Conservation (phyloP, 1,140 invertebrate genomes). For the Battus philenor region DNA sequence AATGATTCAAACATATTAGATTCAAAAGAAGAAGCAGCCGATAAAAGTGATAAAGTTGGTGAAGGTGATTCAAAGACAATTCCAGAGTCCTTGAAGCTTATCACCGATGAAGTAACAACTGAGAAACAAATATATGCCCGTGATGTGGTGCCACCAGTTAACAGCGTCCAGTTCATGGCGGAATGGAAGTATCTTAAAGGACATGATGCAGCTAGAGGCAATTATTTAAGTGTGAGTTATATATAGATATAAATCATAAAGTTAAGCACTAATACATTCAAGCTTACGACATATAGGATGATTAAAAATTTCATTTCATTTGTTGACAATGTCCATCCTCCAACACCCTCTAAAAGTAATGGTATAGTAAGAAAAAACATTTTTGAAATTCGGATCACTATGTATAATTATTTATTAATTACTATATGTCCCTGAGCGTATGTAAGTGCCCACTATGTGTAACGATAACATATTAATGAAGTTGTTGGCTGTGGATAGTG, state of each 20-base stretch:
- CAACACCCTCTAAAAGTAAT: too few species aligned
- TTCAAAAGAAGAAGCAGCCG: conserved; percentile 12
- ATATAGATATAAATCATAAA: background rate
- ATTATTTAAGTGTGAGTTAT: conserved; percentile 63
- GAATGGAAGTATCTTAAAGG: conserved; percentile 73
- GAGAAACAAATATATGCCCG: conserved; percentile 18
- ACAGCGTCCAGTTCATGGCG: conserved; percentile 77
- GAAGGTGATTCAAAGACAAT: conserved; percentile 18
- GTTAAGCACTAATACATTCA: too few species aligned
- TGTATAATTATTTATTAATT: too few species aligned
- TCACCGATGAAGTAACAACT: conserved; percentile 16
- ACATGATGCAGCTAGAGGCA: conserved; percentile 35
- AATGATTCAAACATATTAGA: conserved; percentile 29
- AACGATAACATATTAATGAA: too few species aligned
- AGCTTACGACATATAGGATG: too few species aligned
- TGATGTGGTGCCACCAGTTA: conserved; percentile 70
- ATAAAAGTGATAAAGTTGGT: conserved; percentile 8
- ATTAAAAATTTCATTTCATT: too few species aligned
- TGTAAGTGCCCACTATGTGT: too few species aligned
- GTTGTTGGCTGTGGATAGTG: too few species aligned
- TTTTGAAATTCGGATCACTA: too few species aligned
- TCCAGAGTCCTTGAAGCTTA: conserved; percentile 27
- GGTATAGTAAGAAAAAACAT: too few species aligned
- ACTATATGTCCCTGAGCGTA: too few species aligned
- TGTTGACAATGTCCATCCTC: too few species aligned